Conservation (phyloP, 1,140 invertebrate species). For the Zaprionus gabonicus region DNA sequence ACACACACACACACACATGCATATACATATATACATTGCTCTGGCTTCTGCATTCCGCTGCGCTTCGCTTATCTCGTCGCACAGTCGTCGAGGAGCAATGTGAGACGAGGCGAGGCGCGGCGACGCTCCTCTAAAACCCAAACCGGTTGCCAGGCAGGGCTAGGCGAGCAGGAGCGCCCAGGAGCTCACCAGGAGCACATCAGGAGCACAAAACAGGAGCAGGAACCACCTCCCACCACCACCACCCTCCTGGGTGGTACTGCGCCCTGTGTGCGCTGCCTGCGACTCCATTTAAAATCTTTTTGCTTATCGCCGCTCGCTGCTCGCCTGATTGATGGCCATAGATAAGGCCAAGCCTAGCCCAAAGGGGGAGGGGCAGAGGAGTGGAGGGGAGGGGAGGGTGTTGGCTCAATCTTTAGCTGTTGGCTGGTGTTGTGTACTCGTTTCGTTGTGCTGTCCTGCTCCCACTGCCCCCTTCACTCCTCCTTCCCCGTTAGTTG, state of each 20-base stretch:
- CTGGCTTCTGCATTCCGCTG: constrained; percentile 53
- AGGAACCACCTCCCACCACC: neutral
- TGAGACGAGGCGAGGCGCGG: neutral
- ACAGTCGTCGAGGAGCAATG: constrained; percentile 53
- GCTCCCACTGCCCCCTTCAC: neutral
- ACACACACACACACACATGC: neutral
- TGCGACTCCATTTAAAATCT: constrained; percentile 82
- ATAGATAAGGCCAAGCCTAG: constrained; percentile 81
- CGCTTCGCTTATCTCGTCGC: constrained; percentile 60
- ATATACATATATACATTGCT: neutral
- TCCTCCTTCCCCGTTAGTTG: constrained; percentile 38
- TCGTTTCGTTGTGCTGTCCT: constrained; percentile 34
- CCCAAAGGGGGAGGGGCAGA: constrained; percentile 22
- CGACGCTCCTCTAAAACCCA: constrained; percentile 24
- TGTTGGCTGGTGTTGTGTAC: constrained; percentile 33
- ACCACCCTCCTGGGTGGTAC: neutral
- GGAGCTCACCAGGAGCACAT: neutral
- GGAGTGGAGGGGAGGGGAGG: neutral
- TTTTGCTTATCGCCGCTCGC: constrained; percentile 83
- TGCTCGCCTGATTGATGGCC: constrained; percentile 84
- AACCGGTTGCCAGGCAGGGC: neutral
- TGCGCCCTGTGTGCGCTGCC: constrained; percentile 6
- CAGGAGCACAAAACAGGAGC: constrained; percentile 5
- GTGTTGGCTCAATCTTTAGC: constrained; percentile 32
- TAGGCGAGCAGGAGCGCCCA: constrained; percentile 4